These are phyloP conservation scores for Siniperca scherzeri DNA, from an alignment of 2,797 vertebrate genomes.

Conservation along the genomic window DNA sequence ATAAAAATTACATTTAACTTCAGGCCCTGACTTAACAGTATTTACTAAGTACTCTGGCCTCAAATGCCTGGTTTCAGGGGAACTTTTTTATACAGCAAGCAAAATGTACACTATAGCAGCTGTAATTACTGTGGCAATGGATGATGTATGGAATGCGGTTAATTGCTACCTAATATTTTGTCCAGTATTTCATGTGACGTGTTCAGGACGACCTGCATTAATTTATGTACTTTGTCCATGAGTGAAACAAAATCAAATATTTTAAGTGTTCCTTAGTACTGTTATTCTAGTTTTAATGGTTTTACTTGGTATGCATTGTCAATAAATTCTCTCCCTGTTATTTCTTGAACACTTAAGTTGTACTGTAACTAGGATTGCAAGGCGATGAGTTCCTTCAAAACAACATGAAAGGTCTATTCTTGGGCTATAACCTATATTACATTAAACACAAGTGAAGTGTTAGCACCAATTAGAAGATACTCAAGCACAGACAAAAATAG, in stretches of 20 bases:
- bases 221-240: constrained; percentile 12
- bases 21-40: constrained; percentile 9
- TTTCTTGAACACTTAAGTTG: neutral
- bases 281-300: neutral
- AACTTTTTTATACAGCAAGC: neutral
- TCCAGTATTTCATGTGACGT: constrained; percentile 6
- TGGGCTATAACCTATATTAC: neutral
- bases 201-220: neutral
- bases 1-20: neutral
- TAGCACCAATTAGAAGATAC: neutral
- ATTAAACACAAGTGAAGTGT: neutral
- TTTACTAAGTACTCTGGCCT: constrained; percentile 3
- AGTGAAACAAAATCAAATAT: constrained; percentile 13
- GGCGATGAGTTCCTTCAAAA: neutral
- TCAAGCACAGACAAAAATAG: constrained; percentile 52
- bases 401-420: neutral
- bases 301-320: constrained; percentile 14
- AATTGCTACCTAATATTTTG: neutral
- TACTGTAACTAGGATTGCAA: neutral
- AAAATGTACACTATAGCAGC: neutral
- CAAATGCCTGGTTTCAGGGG: neutral
- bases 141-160: neutral
- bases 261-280: constrained; percentile 12
- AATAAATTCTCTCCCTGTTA: constrained; percentile 15
- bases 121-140: neutral